A percentile compares a stretch with the other conserved stretches of the same genome.
Evolutionary conservation across 2,113 vertebrate species (phyloP).

Genomic region (Excalfactoria chinensis): DNA sequence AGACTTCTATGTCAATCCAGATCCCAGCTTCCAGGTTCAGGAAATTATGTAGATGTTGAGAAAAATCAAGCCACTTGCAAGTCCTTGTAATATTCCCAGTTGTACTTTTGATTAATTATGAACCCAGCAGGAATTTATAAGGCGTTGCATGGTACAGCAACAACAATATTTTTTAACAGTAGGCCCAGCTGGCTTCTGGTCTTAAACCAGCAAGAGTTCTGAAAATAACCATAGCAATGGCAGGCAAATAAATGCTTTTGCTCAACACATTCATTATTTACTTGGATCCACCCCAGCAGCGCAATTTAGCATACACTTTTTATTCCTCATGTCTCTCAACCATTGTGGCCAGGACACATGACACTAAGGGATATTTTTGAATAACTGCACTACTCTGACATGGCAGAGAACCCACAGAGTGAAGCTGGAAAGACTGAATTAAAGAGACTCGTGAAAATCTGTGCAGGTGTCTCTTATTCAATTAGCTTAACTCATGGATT

Average conservation of each 20-base stretch:
- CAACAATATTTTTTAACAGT: constrained; percentile 37
- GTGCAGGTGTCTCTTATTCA: background rate
- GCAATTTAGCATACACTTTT: background rate
- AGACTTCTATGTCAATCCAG: background rate
- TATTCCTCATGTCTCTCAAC: background rate
- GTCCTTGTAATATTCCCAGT: background rate
- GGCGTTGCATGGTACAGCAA: background rate
- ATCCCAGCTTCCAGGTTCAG: background rate
- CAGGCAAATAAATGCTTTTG: constrained; percentile 48
- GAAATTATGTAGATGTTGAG: background rate
- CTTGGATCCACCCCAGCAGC: background rate
- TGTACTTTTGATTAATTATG: background rate
- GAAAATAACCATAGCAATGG: constrained; percentile 12
- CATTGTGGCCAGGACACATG: background rate
- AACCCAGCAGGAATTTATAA: background rate
- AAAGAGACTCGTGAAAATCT: background rate
- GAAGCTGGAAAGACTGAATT: background rate
- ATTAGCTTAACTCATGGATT: background rate
- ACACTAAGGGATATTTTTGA: background rate
- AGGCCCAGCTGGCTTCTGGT: constrained; percentile 11
- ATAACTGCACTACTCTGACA: background rate
- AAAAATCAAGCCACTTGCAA: background rate
- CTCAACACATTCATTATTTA: constrained; percentile 19
- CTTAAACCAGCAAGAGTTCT: constrained; percentile 41
- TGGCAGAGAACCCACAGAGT: background rate